A percentile compares a stretch with the other conserved stretches of the same genome.
Evolutionary conservation across 2,888 invertebrate species (phyloP).

Genomic region (Torymus auratus): DNA sequence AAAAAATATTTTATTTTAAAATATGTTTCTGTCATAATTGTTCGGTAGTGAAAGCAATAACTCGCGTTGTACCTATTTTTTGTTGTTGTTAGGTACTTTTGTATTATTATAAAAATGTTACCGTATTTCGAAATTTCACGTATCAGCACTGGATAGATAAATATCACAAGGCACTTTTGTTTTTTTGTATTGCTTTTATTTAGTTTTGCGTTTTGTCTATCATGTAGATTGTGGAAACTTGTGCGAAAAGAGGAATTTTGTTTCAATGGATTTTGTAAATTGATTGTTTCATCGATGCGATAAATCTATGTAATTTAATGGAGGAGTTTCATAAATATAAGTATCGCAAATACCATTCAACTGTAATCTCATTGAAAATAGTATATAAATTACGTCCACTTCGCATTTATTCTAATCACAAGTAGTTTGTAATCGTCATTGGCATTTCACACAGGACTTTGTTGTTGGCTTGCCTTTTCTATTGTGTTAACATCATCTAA

Average conservation of each 20-base stretch:
- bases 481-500: not conserved
- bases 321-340: constrained; percentile 9
- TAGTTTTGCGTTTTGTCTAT: constrained; percentile 22
- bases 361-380: constrained; percentile 27
- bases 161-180: not conserved
- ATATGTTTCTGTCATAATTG: constrained; percentile 33
- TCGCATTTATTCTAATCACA: constrained; percentile 35
- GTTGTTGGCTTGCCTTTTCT: constrained; percentile 26
- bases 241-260: constrained; percentile 6
- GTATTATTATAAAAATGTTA: constrained; percentile 30
- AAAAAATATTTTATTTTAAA: constrained; percentile 42
- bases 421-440: constrained; percentile 42
- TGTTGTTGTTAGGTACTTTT: constrained; percentile 44
- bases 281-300: constrained; percentile 2
- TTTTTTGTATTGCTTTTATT: constrained; percentile 29
- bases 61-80: constrained; percentile 42
- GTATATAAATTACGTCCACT: constrained; percentile 22
- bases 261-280: constrained; percentile 17
- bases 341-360: constrained; percentile 1
- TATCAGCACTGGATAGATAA: constrained; percentile 15
- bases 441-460: constrained; percentile 28
- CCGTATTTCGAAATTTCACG: constrained; percentile 33
- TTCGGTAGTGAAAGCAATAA: constrained; percentile 7
- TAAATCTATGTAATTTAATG: constrained; percentile 4
- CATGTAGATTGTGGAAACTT: constrained; percentile 1